Evolutionary conservation across 2,797 vertebrate genomes (phyloP).

Genomic region (Typhlichthys subterraneus): DNA sequence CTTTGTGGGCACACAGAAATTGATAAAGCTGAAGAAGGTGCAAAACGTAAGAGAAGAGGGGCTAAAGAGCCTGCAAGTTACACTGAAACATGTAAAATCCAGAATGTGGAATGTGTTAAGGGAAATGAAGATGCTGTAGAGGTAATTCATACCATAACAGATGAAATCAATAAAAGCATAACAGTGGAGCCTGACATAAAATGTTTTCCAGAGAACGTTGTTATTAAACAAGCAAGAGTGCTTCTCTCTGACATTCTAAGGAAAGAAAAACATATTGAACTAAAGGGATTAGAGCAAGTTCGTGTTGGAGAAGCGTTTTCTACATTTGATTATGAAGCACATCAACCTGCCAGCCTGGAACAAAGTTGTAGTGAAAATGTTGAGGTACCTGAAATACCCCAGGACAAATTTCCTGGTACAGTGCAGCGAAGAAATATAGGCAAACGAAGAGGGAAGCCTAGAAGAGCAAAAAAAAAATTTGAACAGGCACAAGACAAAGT

Average conservation of each 20-base stretch:
- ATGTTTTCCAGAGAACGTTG: constrained; percentile 44
- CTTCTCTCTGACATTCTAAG: constrained; percentile 75
- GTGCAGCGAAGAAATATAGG: constrained; percentile 19
- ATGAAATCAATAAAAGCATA: constrained; percentile 7
- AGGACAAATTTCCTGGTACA: constrained; percentile 15
- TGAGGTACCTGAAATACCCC: constrained; percentile 29
- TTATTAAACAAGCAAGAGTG: constrained; percentile 75
- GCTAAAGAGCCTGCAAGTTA: constrained; percentile 22
- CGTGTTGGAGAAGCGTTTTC: constrained; percentile 17
- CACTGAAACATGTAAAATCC: constrained; percentile 12
- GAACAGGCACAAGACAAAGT: constrained; percentile 29
- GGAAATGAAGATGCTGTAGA: constrained; percentile 4
- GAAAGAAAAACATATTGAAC: constrained; percentile 47
- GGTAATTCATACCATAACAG: constrained; percentile 12
- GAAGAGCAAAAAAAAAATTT: constrained; percentile 43
- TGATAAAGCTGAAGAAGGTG: constrained; percentile 7
- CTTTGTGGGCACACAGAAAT: constrained; percentile 21
- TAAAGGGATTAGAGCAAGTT: constrained; percentile 31
- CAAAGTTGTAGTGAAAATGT: constrained; percentile 23
- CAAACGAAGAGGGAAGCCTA: constrained; percentile 35
- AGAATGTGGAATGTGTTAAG: constrained; percentile 21
- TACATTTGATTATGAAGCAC: constrained; percentile 19
- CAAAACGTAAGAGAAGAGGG: constrained; percentile 23
- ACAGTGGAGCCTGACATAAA: constrained; percentile 13
- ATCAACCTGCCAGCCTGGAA: background rate